phyloP scores from a whole-genome alignment of 2,113 vertebrate species.

The Corythornis cristatus region DNA sequence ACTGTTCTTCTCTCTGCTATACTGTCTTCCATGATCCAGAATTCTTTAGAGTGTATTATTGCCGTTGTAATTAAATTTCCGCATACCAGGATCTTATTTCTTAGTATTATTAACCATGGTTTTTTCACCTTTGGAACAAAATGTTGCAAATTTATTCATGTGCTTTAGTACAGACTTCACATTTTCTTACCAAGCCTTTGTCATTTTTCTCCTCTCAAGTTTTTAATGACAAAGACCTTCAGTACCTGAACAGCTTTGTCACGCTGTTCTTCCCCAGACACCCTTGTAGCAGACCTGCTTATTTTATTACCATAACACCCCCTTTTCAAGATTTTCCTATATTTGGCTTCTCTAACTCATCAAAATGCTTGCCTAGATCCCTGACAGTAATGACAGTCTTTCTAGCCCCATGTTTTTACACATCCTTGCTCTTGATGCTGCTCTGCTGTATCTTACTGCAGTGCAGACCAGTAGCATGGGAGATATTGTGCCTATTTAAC shows the following conservation, averaged over 20 bases:
- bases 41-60: neutral
- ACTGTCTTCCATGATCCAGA: neutral
- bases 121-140: neutral
- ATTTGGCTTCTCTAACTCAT: neutral
- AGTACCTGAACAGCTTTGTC: too few relatives aligned
- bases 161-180: neutral
- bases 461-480: fast-evolving
- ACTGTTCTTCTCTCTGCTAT: neutral
- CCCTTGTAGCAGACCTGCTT: neutral
- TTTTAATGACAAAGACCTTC: neutral
- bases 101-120: neutral
- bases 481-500: neutral
- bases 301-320: neutral
- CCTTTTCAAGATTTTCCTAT: neutral
- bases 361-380: neutral
- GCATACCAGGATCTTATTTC: neutral
- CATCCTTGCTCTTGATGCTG: neutral
- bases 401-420: neutral
- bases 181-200: neutral
- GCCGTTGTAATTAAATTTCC: neutral
- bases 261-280: neutral
- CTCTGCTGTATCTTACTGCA: neutral
- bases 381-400: neutral
- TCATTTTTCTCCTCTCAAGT: neutral
- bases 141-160: neutral